phyloP scores from a whole-genome alignment of 1,140 invertebrate species.

The Diplogasteroides magnus region DNA sequence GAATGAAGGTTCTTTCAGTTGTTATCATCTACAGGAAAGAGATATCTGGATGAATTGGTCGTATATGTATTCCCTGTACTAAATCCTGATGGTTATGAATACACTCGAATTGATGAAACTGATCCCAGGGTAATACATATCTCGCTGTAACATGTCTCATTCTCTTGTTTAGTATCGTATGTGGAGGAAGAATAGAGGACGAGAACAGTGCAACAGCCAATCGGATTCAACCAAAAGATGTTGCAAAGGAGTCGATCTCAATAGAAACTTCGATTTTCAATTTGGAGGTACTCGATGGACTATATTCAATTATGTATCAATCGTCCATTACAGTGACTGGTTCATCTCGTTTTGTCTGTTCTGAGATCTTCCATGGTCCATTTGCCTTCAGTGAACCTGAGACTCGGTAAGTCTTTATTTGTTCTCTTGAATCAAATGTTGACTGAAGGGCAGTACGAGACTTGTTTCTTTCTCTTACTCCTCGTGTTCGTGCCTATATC shows the following conservation, averaged over 20 bases:
- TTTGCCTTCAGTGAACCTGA: conserved; percentile 36
- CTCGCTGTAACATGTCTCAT: not conserved
- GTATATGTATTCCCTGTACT: conserved; percentile 56
- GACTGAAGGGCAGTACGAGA: conserved; percentile 20
- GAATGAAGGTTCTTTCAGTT: too few relatives aligned
- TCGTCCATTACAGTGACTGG: conserved; percentile 7
- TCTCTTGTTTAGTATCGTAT: not conserved
- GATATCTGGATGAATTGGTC: conserved; percentile 50
- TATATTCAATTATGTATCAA: too few relatives aligned
- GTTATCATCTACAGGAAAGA: too few relatives aligned
- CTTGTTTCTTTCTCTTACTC: conserved; percentile 20
- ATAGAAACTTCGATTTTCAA: conserved; percentile 35
- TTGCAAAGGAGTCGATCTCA: conserved; percentile 36
- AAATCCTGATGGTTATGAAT: conserved; percentile 56
- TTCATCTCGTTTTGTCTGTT: conserved; percentile 29
- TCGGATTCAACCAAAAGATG: conserved; percentile 1
- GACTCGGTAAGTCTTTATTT: conserved; percentile 7
- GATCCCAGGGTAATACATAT: conserved; percentile 25
- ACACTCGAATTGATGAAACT: conserved; percentile 29
- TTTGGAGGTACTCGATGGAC: conserved; percentile 25
- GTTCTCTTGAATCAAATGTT: not conserved
- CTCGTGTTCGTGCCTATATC: conserved; percentile 26
- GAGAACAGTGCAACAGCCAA: not conserved
- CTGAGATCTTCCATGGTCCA: conserved; percentile 33
- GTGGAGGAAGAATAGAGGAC: not conserved